Conservation (phyloP, 2,888 invertebrate species). For the Drosophila buzzatii region DNA sequence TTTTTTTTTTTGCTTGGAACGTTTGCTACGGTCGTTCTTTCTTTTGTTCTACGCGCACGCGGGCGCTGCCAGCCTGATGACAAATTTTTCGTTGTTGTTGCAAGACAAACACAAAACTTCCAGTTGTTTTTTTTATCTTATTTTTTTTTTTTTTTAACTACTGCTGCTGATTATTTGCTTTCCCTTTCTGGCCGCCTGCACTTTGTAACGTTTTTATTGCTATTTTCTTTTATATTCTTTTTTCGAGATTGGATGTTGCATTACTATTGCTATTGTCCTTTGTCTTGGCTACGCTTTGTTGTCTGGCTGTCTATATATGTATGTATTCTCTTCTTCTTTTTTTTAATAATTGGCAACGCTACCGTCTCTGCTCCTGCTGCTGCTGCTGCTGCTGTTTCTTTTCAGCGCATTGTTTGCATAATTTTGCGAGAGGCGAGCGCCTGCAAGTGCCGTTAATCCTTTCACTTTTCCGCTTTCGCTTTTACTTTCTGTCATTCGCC, state of each 20-base stretch:
- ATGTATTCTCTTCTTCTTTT: constrained; percentile 4
- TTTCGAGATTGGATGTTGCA: constrained; percentile 66
- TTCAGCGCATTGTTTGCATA: constrained; percentile 48
- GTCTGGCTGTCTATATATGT: constrained; percentile 33
- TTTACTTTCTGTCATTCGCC: constrained; percentile 26
- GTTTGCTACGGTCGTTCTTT: constrained; percentile 50
- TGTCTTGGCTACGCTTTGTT: constrained; percentile 47
- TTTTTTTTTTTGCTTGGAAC: constrained; percentile 43
- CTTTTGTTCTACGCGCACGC: constrained; percentile 63
- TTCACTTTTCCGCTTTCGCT: constrained; percentile 35
- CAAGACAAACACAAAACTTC: constrained; percentile 57
- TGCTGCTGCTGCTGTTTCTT: constrained; percentile 9
- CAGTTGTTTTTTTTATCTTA: constrained; percentile 36
- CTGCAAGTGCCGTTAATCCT: constrained; percentile 26
- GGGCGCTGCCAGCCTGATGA: constrained; percentile 61
- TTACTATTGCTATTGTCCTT: constrained; percentile 34
- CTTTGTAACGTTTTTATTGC: constrained; percentile 31
- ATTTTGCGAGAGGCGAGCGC: constrained; percentile 26
- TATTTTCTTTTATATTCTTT: constrained; percentile 17
- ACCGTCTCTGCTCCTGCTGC: constrained; percentile 4
- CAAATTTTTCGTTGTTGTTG: constrained; percentile 55
- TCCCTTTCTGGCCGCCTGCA: constrained; percentile 43
- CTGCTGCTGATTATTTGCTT: constrained; percentile 44
- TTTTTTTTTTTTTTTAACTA: constrained; percentile 42
- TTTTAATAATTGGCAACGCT: constrained; percentile 53